phyloP scores from a whole-genome alignment of 64 coral and sea anemone genomes.

The Stylophora pistillata region DNA sequence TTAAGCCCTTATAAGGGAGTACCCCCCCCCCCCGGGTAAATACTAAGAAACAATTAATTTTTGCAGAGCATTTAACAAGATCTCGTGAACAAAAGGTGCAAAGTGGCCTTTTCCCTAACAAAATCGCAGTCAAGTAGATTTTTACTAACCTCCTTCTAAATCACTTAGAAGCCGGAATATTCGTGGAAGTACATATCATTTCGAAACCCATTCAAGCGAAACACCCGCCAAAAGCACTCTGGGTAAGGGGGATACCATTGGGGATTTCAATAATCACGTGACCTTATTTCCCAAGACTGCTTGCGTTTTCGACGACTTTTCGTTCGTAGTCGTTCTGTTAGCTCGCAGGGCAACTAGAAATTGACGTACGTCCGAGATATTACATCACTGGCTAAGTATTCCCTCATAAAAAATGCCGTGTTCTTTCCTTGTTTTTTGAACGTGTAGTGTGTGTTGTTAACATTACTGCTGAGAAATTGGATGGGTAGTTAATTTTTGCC shows the following conservation, averaged over 20 bases:
- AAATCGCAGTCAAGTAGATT: too few species aligned
- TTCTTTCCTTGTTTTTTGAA: neutral
- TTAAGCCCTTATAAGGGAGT: too few species aligned
- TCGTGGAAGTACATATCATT: neutral
- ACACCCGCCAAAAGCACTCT: slow-evolving; percentile 7
- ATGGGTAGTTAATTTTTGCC: neutral
- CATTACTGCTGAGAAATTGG: neutral
- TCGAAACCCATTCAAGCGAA: neutral
- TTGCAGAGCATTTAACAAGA: too few species aligned
- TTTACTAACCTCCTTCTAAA: too few species aligned
- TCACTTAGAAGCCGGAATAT: too few species aligned
- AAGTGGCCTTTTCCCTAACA: too few species aligned
- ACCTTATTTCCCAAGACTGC: neutral
- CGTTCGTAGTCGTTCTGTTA: neutral
- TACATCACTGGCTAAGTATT: slow-evolving; percentile 31
- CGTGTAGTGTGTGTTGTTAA: neutral
- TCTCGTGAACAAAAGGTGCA: too few species aligned
- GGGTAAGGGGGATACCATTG: slow-evolving; percentile 49
- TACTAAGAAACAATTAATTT: neutral
- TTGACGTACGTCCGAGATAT: neutral
- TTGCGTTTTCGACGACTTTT: neutral
- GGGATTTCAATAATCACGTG: slow-evolving; percentile 33
- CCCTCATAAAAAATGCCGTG: neutral
- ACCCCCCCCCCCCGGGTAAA: too few species aligned
- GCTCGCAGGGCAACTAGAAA: neutral